Conservation (phyloP, 2,113 vertebrate species). For the Lates calcarifer region DNA sequence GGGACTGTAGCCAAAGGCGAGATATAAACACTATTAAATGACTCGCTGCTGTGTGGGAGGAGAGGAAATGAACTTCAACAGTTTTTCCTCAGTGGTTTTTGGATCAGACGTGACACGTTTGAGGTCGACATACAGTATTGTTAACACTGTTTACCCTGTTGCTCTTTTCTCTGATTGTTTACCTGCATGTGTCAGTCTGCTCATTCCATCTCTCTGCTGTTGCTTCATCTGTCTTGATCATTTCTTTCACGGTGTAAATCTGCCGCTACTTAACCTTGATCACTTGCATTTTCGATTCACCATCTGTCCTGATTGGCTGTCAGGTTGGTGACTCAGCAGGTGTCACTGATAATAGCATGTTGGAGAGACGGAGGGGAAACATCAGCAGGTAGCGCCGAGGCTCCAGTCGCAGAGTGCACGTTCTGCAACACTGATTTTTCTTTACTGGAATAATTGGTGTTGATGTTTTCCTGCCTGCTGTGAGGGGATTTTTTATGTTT, state of each 20-base stretch:
- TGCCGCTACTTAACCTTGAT: slow-evolving; percentile 40
- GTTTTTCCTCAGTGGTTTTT: not conserved
- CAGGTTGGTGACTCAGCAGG: slow-evolving; percentile 25
- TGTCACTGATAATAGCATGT: slow-evolving; percentile 1
- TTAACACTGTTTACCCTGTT: not conserved
- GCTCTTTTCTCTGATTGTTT: slow-evolving; percentile 8
- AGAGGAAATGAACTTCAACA: not conserved
- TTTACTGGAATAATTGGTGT: not conserved
- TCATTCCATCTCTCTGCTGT: slow-evolving; percentile 15
- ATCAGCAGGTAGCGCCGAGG: not conserved
- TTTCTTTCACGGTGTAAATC: slow-evolving; percentile 22
- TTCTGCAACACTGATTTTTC: not conserved
- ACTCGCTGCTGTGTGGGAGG: slow-evolving; percentile 23
- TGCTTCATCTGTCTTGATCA: slow-evolving; percentile 4
- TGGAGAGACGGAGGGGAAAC: not conserved
- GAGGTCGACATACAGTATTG: not conserved
- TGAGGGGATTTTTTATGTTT: too few species aligned
- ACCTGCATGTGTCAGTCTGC: not conserved
- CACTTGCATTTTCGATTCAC: not conserved
- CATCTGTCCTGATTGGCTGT: slow-evolving; percentile 29
- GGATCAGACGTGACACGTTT: not conserved
- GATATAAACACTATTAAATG: not conserved
- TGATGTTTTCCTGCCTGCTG: not conserved
- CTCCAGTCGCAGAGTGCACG: not conserved
- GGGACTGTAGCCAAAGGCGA: not conserved